A percentile compares a stretch with the other conserved stretches of the same genome.
phyloP scores from a whole-genome alignment of 2,888 invertebrate species.

The Lasiommata megera region DNA sequence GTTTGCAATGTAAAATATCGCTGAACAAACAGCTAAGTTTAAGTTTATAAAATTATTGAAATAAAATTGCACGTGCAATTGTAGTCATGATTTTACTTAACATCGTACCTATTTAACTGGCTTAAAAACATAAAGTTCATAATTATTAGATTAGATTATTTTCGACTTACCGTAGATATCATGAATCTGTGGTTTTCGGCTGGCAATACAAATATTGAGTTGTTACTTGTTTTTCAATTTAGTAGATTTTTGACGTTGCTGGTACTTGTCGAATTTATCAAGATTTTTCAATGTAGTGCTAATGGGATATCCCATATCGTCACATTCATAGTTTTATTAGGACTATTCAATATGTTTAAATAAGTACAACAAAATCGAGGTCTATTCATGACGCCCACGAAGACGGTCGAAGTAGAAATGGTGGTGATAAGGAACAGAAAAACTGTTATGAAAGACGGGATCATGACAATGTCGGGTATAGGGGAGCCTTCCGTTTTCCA shows the following conservation, averaged over 20 bases:
- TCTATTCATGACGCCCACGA: conserved; percentile 85
- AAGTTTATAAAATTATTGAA: no score
- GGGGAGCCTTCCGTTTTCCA: conserved; percentile 98
- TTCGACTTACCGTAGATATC: no score
- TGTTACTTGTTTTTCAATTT: conserved; percentile 77
- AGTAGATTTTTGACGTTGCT: conserved; percentile 76
- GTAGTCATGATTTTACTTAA: no score
- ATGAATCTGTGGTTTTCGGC: conserved; percentile 7
- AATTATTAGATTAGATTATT: no score
- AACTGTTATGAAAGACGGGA: conserved; percentile 93
- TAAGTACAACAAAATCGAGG: conserved; percentile 63
- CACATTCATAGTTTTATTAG: background rate
- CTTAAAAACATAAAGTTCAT: no score
- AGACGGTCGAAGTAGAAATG: conserved; percentile 92
- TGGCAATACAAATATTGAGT: conserved; percentile 64
- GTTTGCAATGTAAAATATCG: no score
- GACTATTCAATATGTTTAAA: conserved; percentile 64
- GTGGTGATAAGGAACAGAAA: conserved; percentile 93
- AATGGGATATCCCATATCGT: conserved; percentile 36
- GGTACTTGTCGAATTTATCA: conserved; percentile 57
- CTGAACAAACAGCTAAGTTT: no score
- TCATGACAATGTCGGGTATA: conserved; percentile 93
- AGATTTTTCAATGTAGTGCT: conserved; percentile 67
- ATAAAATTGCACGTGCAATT: no score
- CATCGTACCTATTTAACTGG: no score